Percentiles rank a stretch among this genome's conserved stretches.
These are phyloP conservation scores for Ctenicera cuprea DNA, from an alignment of 2,888 invertebrate genomes.

Conservation along the genomic window DNA sequence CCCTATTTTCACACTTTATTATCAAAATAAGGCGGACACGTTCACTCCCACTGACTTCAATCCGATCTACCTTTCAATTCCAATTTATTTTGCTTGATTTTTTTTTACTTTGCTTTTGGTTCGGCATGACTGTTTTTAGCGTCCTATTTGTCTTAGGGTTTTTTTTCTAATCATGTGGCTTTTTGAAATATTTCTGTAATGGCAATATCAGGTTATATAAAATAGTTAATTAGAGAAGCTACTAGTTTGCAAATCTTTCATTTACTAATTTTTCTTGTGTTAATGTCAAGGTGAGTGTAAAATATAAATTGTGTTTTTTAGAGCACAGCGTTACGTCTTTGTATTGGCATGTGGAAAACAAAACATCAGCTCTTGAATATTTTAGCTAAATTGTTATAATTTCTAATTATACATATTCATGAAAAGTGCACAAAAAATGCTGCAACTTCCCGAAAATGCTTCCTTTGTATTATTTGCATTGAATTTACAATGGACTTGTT, in stretches of 20 bases:
- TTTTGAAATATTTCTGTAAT: not conserved
- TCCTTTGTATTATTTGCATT: too few relatives aligned
- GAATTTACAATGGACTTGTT: too few relatives aligned
- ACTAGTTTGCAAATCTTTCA: not conserved
- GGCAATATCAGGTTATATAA: not conserved
- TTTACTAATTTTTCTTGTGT: not conserved
- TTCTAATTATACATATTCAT: too few relatives aligned
- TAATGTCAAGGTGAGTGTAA: constrained; percentile 24
- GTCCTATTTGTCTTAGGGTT: not conserved
- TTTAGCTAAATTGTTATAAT: too few relatives aligned
- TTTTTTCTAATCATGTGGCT: not conserved
- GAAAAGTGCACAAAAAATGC: too few relatives aligned
- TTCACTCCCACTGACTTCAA: constrained; percentile 3
- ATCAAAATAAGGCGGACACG: constrained; percentile 21
- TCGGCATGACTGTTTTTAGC: too few relatives aligned
- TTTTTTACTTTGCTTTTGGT: too few relatives aligned
- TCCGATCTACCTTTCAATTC: not conserved
- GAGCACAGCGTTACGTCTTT: constrained; percentile 14
- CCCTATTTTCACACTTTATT: constrained; percentile 35
- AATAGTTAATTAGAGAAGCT: constrained; percentile 7
- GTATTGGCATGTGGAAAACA: too few relatives aligned
- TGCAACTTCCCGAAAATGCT: too few relatives aligned
- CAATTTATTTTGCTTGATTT: too few relatives aligned
- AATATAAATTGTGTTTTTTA: constrained; percentile 18
- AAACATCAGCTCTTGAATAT: too few relatives aligned